Evolutionary conservation across 2,888 invertebrate genomes (phyloP), one percentile per base, ranked within the genome.

Genomic region (Zele albiditarsus): DNA sequence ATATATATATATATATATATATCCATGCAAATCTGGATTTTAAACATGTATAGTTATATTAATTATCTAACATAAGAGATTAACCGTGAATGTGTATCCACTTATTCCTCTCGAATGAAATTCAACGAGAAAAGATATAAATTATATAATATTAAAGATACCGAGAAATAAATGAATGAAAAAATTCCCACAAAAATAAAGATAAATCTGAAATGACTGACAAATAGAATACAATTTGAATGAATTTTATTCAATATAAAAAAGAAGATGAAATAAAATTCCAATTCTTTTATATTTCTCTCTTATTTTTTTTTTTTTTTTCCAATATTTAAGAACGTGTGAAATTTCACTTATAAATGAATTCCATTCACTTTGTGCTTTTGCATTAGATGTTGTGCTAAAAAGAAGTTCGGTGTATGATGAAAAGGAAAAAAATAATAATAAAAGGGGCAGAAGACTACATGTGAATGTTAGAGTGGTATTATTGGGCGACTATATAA

Each of bases 301-400:
- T n/a, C 16, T 23, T 42, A 10, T 10, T 42, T 42, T 42, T 8
- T 53, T 53, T n/a, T 28, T 20, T 20, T 28, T 2, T 12, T 63
- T 63, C 20, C 3, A 31, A 28, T 63, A 38, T 33, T 42, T 63
- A 62, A 69, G 63, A 33, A 46, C 63, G 68, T 74, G 69, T 63
- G 33, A 63, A 74, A 63, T 69, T 53, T 63, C 31, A 62, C 49
- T 57, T 74, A 69, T 69, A 74, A 74, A 74, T 67, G 69, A 67
- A 74, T 74, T 74, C 63, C 58, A 68, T 69, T 63, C 33, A 53
- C 20, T 57, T 69, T 46, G 42, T 27, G 63, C 31, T 71, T 42
- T n/a, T 49, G 49, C 53, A 25, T 69, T 74, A 33, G 57, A 53
- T 46, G 25, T 25, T 49, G 27, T 63, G 27, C 57, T 38, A 63